phyloP scores from a whole-genome alignment of 2,797 vertebrate species.

The Esox lucius region DNA sequence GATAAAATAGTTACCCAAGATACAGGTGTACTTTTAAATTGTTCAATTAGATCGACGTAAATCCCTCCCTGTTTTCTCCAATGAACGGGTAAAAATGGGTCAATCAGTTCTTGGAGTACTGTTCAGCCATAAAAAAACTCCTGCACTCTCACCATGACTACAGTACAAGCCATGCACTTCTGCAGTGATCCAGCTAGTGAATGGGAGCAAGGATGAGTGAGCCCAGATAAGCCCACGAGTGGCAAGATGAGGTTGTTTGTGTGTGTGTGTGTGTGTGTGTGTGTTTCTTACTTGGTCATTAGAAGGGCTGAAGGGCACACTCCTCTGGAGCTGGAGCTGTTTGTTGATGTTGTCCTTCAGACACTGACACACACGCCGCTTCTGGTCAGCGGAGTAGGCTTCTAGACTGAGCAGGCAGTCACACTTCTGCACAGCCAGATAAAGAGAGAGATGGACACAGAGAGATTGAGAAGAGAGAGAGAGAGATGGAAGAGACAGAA shows the following conservation, averaged over 20 bases:
- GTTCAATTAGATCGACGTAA: too few species aligned
- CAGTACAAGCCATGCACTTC: background rate
- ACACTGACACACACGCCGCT: slow-evolving; percentile 93
- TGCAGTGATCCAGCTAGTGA: background rate
- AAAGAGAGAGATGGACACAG: slow-evolving; percentile 1
- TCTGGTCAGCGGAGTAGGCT: slow-evolving; percentile 91
- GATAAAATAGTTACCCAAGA: background rate
- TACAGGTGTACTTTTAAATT: background rate
- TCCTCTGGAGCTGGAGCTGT: slow-evolving; percentile 81
- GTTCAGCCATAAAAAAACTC: background rate
- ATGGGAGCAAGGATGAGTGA: background rate
- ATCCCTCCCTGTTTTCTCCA: background rate
- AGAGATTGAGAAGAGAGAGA: background rate
- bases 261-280: slow-evolving; percentile 24
- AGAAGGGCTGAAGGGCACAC: slow-evolving; percentile 60
- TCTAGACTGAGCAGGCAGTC: slow-evolving; percentile 96
- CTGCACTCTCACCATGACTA: background rate
- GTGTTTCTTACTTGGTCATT: slow-evolving; percentile 70
- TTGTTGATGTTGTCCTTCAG: slow-evolving; percentile 92
- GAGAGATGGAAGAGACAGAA: background rate
- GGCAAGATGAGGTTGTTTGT: slow-evolving; percentile 12
- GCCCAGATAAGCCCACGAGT: background rate
- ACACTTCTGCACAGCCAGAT: slow-evolving; percentile 80
- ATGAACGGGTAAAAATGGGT: background rate
- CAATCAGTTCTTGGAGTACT: background rate